phyloP scores from a whole-genome alignment of 2,113 vertebrate genomes.

The Oplegnathus fasciatus region DNA sequence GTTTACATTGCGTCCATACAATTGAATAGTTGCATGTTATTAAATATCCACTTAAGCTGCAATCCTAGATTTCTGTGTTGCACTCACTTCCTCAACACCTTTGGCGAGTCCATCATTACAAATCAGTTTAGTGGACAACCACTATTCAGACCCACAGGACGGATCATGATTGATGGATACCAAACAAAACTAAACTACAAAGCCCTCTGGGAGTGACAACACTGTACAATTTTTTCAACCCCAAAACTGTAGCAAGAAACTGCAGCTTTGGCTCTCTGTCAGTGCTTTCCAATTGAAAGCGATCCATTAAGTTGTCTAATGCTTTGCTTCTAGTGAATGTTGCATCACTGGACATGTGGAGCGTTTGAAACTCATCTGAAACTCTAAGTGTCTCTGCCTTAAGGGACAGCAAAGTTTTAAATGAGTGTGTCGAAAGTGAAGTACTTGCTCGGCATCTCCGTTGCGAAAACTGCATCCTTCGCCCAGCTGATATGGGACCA shows the following conservation, averaged over 20 bases:
- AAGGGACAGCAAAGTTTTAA: constrained; percentile 42
- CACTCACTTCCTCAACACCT: background rate
- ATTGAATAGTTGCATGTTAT: background rate
- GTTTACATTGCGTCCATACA: background rate
- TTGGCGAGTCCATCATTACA: constrained; percentile 1
- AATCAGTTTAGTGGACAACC: constrained; percentile 14
- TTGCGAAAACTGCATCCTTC: constrained; percentile 29
- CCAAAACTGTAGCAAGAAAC: background rate
- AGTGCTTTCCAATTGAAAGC: constrained; percentile 11
- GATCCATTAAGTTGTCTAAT: constrained; percentile 14
- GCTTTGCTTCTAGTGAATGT: constrained; percentile 9
- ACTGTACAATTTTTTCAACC: background rate
- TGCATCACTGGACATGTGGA: background rate
- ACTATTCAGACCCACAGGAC: constrained; percentile 17
- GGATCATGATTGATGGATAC: constrained; percentile 8
- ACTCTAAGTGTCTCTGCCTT: constrained; percentile 26
- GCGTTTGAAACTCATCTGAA: constrained; percentile 39
- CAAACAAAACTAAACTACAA: constrained; percentile 16
- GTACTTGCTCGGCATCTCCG: constrained; percentile 39
- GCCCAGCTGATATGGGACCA: constrained; percentile 38
- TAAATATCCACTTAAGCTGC: background rate
- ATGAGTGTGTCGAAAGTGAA: constrained; percentile 38
- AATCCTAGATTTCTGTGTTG: background rate
- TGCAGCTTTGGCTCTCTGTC: background rate
- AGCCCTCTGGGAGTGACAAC: constrained; percentile 3